A percentile compares a stretch with the other conserved stretches of the same genome.
Evolutionary conservation across 1,140 invertebrate genomes (phyloP).

Genomic region (Penaeus chinensis): DNA sequence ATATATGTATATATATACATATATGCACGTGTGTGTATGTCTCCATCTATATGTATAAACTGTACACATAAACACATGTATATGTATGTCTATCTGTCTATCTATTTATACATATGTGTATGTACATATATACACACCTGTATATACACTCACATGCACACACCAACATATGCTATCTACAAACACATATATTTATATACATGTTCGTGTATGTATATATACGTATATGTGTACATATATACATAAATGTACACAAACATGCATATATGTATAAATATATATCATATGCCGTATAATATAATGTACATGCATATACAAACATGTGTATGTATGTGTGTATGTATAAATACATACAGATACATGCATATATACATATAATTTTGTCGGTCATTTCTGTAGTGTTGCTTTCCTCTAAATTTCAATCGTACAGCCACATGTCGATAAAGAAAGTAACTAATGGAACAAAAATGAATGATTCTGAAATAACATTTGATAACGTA

Average conservation of each 20-base stretch:
- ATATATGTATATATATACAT: neutral
- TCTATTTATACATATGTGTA: neutral
- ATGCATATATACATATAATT: neutral
- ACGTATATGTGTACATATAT: neutral
- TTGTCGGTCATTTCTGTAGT: too few species aligned
- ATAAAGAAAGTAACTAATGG: too few species aligned
- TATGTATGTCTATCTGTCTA: slow-evolving; percentile 13
- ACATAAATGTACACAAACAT: neutral
- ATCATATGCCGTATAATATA: neutral
- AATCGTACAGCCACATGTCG: too few species aligned
- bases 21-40: neutral
- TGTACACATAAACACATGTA: slow-evolving; percentile 1
- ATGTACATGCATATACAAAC: neutral
- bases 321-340: neutral
- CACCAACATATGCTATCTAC: neutral
- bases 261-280: neutral
- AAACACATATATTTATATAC: neutral
- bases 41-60: too few species aligned
- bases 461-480: too few species aligned
- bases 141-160: neutral
- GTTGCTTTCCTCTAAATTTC: too few species aligned
- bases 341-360: neutral
- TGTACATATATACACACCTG: neutral
- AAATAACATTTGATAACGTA: too few species aligned
- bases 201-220: neutral